phyloP scores from a whole-genome alignment of 2,888 invertebrate genomes.

The Andrena flavipes region DNA sequence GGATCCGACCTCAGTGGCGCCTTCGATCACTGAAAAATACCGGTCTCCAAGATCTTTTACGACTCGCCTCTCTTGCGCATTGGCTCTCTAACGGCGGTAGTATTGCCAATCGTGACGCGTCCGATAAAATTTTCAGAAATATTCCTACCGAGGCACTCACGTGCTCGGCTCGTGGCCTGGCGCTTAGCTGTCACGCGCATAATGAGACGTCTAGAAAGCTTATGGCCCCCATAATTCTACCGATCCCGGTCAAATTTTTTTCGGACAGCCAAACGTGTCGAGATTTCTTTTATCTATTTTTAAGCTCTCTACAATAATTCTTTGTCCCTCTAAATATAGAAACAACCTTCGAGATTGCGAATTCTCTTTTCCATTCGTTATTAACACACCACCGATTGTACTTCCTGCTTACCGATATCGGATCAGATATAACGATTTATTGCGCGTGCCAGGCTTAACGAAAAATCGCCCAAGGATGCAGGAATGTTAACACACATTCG shows the following conservation, averaged over 20 bases:
- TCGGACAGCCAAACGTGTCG: not conserved
- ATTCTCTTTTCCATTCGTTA: not conserved
- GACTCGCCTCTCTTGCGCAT: conserved; percentile 18
- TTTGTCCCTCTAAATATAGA: not conserved
- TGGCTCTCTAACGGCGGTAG: conserved; percentile 14
- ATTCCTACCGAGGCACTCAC: conserved; percentile 3
- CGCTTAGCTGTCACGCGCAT: not conserved
- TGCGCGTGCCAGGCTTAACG: not conserved
- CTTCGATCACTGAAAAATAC: conserved; percentile 54
- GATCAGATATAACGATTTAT: conserved; percentile 17
- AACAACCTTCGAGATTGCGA: not conserved
- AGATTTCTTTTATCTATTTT: not conserved
- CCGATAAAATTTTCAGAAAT: conserved; percentile 42
- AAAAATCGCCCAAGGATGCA: conserved; percentile 29
- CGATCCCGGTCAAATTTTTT: not conserved
- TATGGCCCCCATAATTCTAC: not conserved
- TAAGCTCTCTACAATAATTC: not conserved
- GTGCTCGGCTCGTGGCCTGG: conserved; percentile 44
- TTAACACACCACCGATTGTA: not conserved
- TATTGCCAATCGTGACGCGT: conserved; percentile 21
- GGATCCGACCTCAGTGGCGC: conserved; percentile 65
- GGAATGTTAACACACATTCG: conserved; percentile 38
- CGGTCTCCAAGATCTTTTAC: conserved; percentile 31
- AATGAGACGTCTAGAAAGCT: conserved; percentile 21
- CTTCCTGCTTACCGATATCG: not conserved